Evolutionary conservation across 37 sponge, comb jelly and placozoan genomes (phyloP).

Genomic region (Chondrosia reniformis): DNA sequence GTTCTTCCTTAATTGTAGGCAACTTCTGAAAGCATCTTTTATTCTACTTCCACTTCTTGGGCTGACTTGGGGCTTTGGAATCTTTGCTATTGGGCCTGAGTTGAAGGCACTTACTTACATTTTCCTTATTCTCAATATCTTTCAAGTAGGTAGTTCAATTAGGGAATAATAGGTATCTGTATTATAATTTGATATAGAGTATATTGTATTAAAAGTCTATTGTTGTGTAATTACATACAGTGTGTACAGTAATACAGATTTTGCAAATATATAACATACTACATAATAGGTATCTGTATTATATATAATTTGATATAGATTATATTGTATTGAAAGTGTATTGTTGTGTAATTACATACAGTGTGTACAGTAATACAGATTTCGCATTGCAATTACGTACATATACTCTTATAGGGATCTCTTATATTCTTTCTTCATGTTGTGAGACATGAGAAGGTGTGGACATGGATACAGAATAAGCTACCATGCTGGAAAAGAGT

Average conservation of each 20-base stretch:
- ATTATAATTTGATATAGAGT: not conserved
- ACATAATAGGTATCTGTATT: not conserved
- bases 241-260: not conserved
- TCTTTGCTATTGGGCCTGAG: not conserved
- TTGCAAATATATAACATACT: not conserved
- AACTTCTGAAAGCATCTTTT: not conserved
- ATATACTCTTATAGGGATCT: not conserved
- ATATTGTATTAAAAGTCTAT: not conserved
- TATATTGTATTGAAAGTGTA: not conserved
- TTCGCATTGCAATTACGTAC: not conserved
- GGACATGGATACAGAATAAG: too few relatives aligned
- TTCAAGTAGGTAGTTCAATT: not conserved
- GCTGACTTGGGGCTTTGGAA: not conserved
- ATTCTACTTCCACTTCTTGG: slow-evolving; percentile 1
- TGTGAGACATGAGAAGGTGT: slow-evolving; percentile 4
- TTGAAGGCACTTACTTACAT: not conserved
- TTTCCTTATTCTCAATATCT: not conserved
- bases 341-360: not conserved
- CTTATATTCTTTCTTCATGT: not conserved
- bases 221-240: not conserved
- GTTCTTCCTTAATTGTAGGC: too few relatives aligned
- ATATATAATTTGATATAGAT: not conserved
- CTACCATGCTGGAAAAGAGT: too few relatives aligned
- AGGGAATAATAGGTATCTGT: not conserved
- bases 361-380: not conserved